Evolutionary conservation across 1,140 invertebrate species (phyloP).

Genomic region (Hesperophylax magnus): DNA sequence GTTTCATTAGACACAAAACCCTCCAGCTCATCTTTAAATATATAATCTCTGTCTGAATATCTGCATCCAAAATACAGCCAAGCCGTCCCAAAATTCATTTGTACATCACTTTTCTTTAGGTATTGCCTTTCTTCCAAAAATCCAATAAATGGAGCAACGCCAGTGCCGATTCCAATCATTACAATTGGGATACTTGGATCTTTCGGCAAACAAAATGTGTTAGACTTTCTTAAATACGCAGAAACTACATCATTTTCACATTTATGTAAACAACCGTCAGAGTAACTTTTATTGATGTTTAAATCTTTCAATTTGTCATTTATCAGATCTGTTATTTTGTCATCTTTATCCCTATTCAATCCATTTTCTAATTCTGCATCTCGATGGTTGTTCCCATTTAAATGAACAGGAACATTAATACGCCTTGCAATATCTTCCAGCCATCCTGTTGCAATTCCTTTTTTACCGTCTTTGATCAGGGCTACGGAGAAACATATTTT

Average conservation of each 20-base stretch:
- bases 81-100: conserved; percentile 63
- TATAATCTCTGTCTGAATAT: conserved; percentile 75
- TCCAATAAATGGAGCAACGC: conserved; percentile 84
- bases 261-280: background rate
- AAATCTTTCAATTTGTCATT: background rate
- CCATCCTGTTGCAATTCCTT: conserved; percentile 80
- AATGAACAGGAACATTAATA: background rate
- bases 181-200: conserved; percentile 76
- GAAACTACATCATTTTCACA: conserved; percentile 60
- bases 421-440: conserved; percentile 64
- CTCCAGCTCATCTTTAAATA: conserved; percentile 74
- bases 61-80: conserved; percentile 86
- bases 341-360: background rate
- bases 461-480: conserved; percentile 67
- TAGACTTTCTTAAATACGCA: conserved; percentile 77
- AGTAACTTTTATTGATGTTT: background rate
- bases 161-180: conserved; percentile 88
- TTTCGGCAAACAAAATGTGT: conserved; percentile 71
- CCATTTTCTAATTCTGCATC: background rate
- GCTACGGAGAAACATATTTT: conserved; percentile 81
- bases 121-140: conserved; percentile 73
- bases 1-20: conserved; percentile 40
- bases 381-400: background rate
- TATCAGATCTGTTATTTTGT: background rate
- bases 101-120: conserved; percentile 58